These are phyloP conservation scores for Otus sunia DNA, from an alignment of 2,113 vertebrate species.

Conservation along the genomic window DNA sequence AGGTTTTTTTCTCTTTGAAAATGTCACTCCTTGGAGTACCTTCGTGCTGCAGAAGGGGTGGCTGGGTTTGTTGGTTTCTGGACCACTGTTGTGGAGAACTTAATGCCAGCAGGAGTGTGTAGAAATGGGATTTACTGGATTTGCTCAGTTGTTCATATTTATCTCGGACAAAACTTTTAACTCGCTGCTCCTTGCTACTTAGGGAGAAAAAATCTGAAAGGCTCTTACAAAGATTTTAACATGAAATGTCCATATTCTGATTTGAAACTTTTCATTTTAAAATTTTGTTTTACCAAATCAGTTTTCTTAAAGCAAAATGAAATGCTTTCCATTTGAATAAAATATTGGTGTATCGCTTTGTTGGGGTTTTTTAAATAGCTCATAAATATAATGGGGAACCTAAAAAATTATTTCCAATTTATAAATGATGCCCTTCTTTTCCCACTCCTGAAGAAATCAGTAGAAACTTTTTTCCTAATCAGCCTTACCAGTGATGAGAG, in stretches of 20 bases:
- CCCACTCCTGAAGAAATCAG: background rate
- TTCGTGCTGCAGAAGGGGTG: background rate
- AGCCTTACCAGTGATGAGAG: background rate
- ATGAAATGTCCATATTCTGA: background rate
- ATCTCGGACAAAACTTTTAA: background rate
- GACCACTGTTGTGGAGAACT: background rate
- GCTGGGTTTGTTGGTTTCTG: background rate
- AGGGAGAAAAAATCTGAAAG: background rate
- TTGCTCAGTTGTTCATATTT: background rate
- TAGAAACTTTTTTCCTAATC: background rate
- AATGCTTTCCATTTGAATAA: background rate
- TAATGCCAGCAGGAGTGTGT: background rate
- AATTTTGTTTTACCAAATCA: background rate
- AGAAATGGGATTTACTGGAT: background rate
- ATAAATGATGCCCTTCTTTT: background rate
- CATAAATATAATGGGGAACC: background rate
- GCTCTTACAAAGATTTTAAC: background rate
- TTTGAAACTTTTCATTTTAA: background rate
- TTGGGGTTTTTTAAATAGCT: background rate
- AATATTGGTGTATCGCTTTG: background rate
- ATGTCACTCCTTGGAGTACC: background rate
- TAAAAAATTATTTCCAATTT: background rate
- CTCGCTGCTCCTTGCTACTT: background rate
- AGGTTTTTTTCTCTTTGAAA: background rate
- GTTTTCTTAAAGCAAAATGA: background rate